Percentiles rank a stretch among this genome's conserved stretches.
phyloP scores from a whole-genome alignment of 2,113 vertebrate genomes.

The Echinops telfairi region DNA sequence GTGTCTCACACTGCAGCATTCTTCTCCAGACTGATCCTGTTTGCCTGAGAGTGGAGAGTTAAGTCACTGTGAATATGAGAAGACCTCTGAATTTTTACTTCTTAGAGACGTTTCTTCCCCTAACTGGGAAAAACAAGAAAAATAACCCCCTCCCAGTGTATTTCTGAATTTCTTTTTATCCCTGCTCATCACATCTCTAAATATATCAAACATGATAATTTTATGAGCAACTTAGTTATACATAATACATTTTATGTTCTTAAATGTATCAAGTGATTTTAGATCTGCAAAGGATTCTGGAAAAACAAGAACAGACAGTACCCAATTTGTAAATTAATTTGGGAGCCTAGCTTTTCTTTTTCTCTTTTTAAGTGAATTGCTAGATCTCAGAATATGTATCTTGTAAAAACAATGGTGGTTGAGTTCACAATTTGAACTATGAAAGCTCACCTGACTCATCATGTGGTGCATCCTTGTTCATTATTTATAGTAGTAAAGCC shows the following conservation, averaged over 20 bases:
- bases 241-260: conserved; percentile 79
- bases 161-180: conserved; percentile 70
- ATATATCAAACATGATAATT: conserved; percentile 77
- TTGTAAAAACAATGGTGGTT: conserved; percentile 24
- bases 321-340: conserved; percentile 78
- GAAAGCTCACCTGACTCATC: neutral
- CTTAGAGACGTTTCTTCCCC: conserved; percentile 7
- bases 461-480: neutral
- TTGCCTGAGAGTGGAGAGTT: neutral
- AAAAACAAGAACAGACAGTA: conserved; percentile 75
- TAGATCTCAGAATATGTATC: conserved; percentile 56
- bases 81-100: conserved; percentile 30
- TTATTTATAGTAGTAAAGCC: neutral
- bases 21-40: neutral
- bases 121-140: conserved; percentile 58
- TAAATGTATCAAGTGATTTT: conserved; percentile 76
- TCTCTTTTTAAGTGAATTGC: conserved; percentile 36
- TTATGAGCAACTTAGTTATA: conserved; percentile 77
- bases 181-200: conserved; percentile 63
- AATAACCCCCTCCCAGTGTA: conserved; percentile 14
- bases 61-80: neutral
- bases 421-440: neutral
- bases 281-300: conserved; percentile 67
- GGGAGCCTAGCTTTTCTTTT: conserved; percentile 47
- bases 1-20: neutral